These are phyloP conservation scores for Stenodera caucasica DNA, from an alignment of 2,888 invertebrate species.

Conservation along the genomic window DNA sequence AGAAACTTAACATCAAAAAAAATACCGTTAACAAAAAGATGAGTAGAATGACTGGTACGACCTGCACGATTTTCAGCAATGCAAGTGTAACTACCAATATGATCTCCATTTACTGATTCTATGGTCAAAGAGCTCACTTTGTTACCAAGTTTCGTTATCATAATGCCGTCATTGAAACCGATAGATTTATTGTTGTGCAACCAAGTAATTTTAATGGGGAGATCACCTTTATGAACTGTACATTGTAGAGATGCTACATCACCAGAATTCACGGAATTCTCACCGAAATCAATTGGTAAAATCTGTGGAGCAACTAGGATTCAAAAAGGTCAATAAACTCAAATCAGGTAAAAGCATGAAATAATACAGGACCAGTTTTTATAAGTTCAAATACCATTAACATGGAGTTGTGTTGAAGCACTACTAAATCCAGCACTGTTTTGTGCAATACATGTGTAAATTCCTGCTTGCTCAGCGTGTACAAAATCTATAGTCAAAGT, in stretches of 20 bases:
- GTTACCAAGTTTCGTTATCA: constrained; percentile 58
- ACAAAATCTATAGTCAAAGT: constrained; percentile 70
- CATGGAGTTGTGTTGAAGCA: constrained; percentile 57
- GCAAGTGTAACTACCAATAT: constrained; percentile 67
- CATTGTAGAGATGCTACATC: constrained; percentile 70
- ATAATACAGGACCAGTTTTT: neutral
- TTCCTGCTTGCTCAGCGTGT: constrained; percentile 70
- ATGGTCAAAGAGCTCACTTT: constrained; percentile 64
- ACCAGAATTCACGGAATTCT: constrained; percentile 68
- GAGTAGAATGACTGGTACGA: constrained; percentile 42
- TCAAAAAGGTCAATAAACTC: neutral
- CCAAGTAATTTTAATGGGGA: constrained; percentile 74
- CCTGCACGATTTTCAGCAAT: constrained; percentile 67
- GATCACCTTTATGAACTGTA: constrained; percentile 72
- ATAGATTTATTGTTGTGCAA: constrained; percentile 67
- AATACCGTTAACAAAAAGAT: constrained; percentile 60
- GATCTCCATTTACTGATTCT: constrained; percentile 61
- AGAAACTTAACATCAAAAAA: neutral
- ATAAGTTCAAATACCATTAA: constrained; percentile 53
- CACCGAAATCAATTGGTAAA: constrained; percentile 56
- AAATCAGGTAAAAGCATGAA: neutral
- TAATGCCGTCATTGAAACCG: constrained; percentile 45
- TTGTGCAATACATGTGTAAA: constrained; percentile 72
- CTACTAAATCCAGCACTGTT: constrained; percentile 56
- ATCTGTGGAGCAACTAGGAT: constrained; percentile 57